Evolutionary conservation across 2,888 invertebrate genomes (phyloP).

Genomic region (Pristionchus japonicus): DNA sequence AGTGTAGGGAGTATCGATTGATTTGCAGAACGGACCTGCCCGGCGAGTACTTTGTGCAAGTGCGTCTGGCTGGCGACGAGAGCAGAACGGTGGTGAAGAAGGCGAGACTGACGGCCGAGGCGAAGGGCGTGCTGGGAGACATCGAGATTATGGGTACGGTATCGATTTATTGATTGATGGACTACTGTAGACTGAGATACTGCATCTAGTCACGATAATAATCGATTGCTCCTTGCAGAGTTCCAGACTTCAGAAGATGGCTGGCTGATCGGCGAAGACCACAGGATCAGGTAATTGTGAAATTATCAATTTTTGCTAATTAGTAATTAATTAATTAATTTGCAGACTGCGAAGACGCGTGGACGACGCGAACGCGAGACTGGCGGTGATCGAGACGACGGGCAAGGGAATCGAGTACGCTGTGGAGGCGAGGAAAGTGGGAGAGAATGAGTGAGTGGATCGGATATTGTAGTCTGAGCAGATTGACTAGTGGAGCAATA

Average conservation of each 20-base stretch:
- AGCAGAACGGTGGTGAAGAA: conserved; percentile 46
- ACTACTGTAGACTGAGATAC: too few relatives aligned
- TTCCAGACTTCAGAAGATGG: not conserved
- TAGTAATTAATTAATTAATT: not conserved
- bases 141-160: conserved; percentile 7
- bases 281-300: not conserved
- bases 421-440: conserved; percentile 24
- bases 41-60: conserved; percentile 52
- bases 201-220: too few relatives aligned
- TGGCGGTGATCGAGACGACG: conserved; percentile 41
- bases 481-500: too few relatives aligned
- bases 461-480: not conserved
- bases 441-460: not conserved
- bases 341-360: not conserved
- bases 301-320: not conserved
- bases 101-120: conserved; percentile 33
- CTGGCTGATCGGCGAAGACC: not conserved
- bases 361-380: conserved; percentile 39
- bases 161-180: not conserved
- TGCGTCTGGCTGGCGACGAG: conserved; percentile 54
- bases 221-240: not conserved
- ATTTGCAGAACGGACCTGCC: conserved; percentile 49
- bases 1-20: too few relatives aligned
- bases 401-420: conserved; percentile 44
- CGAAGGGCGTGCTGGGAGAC: not conserved